Percentiles rank a stretch among this genome's conserved stretches.
These are phyloP conservation scores for Labroides dimidiatus DNA, from an alignment of 2,797 vertebrate species.

Conservation along the genomic window DNA sequence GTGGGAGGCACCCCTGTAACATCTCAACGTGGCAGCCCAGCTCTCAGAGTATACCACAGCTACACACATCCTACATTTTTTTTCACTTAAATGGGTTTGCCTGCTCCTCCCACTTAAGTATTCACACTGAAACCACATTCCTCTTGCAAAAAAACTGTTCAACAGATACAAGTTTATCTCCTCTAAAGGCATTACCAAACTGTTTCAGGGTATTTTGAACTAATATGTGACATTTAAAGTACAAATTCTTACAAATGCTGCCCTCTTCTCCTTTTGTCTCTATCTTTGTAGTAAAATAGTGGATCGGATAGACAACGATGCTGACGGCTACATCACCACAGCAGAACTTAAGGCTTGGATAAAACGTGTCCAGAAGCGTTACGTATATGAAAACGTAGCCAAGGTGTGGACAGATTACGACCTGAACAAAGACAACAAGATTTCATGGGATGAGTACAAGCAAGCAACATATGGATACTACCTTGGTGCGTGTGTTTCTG, in stretches of 20 bases:
- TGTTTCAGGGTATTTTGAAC: background rate
- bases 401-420: conserved; percentile 98
- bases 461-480: conserved; percentile 98
- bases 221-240: background rate
- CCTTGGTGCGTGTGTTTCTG: conserved; percentile 83
- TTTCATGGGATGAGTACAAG: conserved; percentile 99
- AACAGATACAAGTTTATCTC: background rate
- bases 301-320: conserved; percentile 90
- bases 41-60: conserved; percentile 67
- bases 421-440: conserved; percentile 93
- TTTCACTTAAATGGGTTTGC: conserved; percentile 34
- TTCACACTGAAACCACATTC: conserved; percentile 12
- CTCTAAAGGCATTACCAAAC: background rate
- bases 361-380: conserved; percentile 96
- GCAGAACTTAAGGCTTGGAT: conserved; percentile 96
- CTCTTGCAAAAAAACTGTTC: conserved; percentile 6
- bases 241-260: no score
- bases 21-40: conserved; percentile 83
- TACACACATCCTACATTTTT: conserved; percentile 18
- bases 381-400: conserved; percentile 96
- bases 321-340: conserved; percentile 89
- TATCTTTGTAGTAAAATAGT: conserved; percentile 90
- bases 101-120: conserved; percentile 38
- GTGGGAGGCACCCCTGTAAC: conserved; percentile 78
- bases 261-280: background rate